Evolutionary conservation across 2,113 vertebrate species (phyloP).

Genomic region (Hippocampus guttulatus): DNA sequence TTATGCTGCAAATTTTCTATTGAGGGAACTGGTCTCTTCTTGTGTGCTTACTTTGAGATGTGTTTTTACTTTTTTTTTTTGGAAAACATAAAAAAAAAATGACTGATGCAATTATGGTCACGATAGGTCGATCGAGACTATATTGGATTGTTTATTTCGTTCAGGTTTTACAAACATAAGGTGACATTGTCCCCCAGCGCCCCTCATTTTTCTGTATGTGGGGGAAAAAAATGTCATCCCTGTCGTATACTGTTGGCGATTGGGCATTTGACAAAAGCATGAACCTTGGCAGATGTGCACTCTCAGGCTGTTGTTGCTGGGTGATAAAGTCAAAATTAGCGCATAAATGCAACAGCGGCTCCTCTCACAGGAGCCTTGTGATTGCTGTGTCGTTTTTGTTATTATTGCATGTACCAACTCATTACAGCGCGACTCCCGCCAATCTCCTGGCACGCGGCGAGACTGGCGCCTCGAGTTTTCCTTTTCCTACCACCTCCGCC

Average conservation of each 20-base stretch:
- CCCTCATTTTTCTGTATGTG: background rate
- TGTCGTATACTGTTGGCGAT: background rate
- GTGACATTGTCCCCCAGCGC: background rate
- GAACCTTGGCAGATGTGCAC: background rate
- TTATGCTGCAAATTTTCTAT: too few species aligned
- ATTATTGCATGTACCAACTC: constrained; percentile 46
- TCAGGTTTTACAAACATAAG: background rate
- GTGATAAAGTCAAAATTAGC: background rate
- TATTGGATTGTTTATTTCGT: background rate
- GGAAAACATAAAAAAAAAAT: background rate
- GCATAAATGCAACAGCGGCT: background rate
- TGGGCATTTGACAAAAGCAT: background rate
- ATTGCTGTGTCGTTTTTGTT: constrained; percentile 52
- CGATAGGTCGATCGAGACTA: background rate
- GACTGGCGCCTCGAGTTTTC: constrained; percentile 46
- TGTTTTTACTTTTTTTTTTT: too few species aligned
- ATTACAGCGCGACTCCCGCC: constrained; percentile 53
- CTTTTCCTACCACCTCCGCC: constrained; percentile 40
- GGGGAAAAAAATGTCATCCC: background rate
- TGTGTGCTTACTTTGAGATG: too few species aligned
- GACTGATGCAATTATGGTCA: background rate
- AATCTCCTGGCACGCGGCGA: constrained; percentile 59
- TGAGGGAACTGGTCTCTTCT: too few species aligned
- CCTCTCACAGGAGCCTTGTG: constrained; percentile 37
- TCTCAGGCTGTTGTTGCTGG: background rate